These are phyloP conservation scores for Epistrophe grossulariae DNA, from an alignment of 2,888 invertebrate genomes.

Conservation along the genomic window DNA sequence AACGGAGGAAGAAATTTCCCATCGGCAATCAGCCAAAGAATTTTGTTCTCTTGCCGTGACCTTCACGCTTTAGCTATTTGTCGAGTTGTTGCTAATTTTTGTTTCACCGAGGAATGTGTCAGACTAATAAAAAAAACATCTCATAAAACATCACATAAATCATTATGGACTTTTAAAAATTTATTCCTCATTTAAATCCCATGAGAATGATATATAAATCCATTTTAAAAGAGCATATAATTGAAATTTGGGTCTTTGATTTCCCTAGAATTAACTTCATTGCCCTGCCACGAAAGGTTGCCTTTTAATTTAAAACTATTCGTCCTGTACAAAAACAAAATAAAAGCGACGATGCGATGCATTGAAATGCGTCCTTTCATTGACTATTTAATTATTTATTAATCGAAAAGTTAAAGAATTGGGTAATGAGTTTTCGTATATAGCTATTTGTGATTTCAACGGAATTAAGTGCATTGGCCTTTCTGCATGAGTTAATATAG, in stretches of 20 bases:
- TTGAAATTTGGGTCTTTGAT: neutral
- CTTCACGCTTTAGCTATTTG: no score
- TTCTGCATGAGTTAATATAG: neutral
- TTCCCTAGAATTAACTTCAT: neutral
- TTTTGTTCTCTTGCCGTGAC: no score
- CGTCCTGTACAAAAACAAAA: constrained; percentile 26
- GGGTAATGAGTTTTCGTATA: constrained; percentile 42
- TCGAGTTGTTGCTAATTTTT: no score
- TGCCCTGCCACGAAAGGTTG: neutral
- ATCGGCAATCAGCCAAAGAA: no score
- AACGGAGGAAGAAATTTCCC: no score
- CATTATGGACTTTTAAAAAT: no score
- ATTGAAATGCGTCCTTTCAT: constrained; percentile 43
- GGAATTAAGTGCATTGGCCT: constrained; percentile 8
- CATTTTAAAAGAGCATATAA: neutral
- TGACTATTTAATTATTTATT: constrained; percentile 42
- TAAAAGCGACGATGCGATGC: constrained; percentile 14
- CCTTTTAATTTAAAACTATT: neutral
- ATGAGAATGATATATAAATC: neutral
- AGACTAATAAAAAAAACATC: no score
- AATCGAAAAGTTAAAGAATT: constrained; percentile 42
- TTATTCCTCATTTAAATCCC: neutral
- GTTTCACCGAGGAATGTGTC: no score
- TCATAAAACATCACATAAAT: no score
- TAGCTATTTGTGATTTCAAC: constrained; percentile 12